These are phyloP conservation scores for Danio tinwini DNA, from an alignment of 2,797 vertebrate genomes.

Conservation along the genomic window DNA sequence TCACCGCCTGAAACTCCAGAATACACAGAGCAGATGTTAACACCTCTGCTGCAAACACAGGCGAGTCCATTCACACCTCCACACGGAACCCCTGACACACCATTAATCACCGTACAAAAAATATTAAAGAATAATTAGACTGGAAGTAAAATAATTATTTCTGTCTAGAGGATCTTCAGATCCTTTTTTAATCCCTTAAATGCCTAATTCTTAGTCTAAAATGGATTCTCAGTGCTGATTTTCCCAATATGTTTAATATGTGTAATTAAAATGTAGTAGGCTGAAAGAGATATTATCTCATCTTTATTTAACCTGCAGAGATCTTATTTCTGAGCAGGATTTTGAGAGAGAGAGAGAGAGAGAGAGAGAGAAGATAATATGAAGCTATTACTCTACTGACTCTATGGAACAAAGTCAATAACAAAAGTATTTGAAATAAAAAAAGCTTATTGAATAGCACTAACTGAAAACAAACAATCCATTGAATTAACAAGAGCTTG, in stretches of 20 bases:
- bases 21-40: constrained; percentile 44
- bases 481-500: too few species aligned
- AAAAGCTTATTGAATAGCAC: too few species aligned
- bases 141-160: neutral
- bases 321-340: constrained; percentile 9
- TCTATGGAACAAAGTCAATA: neutral
- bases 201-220: neutral
- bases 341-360: neutral
- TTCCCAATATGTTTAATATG: neutral
- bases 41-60: constrained; percentile 47
- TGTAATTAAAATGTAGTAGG: constrained; percentile 6
- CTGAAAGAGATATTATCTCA: constrained; percentile 4
- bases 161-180: neutral
- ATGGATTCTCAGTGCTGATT: neutral
- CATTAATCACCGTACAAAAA: neutral
- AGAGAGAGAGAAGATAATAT: neutral
- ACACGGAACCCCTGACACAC: too few species aligned
- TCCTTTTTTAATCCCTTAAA: neutral
- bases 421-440: too few species aligned
- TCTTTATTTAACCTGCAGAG: neutral
- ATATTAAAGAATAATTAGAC: neutral
- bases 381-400: neutral
- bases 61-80: constrained; percentile 13
- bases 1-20: constrained; percentile 44
- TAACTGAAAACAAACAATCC: too few species aligned